A percentile compares a stretch with the other conserved stretches of the same genome.
phyloP scores from a whole-genome alignment of 2,797 vertebrate species.

The Spatula clypeata region DNA sequence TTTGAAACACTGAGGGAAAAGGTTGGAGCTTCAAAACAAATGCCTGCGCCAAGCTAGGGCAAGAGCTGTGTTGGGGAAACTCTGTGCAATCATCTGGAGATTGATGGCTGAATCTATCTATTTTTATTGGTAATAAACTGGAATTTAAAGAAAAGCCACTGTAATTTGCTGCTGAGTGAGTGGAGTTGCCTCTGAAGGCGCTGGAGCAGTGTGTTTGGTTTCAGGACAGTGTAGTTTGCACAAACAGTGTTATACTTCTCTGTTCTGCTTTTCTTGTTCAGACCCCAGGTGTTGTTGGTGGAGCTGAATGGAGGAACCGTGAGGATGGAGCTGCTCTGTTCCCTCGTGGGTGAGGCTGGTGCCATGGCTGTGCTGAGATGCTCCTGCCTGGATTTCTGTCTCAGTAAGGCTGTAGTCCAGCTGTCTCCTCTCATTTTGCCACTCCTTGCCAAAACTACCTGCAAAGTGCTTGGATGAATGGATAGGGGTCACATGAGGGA shows the following conservation, averaged over 20 bases:
- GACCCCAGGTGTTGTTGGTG: not conserved
- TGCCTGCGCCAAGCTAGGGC: not conserved
- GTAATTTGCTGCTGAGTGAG: not conserved
- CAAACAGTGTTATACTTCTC: accelerated
- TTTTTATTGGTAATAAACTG: not conserved
- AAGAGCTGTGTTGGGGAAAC: not conserved
- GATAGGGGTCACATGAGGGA: accelerated
- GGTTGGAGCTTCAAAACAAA: not conserved
- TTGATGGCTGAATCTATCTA: not conserved
- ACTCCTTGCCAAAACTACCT: accelerated
- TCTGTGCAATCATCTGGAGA: not conserved
- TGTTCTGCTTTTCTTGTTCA: not conserved
- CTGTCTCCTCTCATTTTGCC: not conserved
- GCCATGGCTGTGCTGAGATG: not conserved
- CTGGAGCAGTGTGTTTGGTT: accelerated
- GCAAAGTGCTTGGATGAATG: not conserved
- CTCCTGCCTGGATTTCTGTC: not conserved
- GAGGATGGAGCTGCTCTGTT: not conserved
- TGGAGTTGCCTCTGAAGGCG: accelerated
- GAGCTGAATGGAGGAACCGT: not conserved
- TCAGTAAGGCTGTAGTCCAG: accelerated
- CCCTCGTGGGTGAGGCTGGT: accelerated
- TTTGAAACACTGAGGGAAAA: not conserved
- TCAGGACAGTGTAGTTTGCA: accelerated
- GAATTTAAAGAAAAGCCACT: not conserved